Evolutionary conservation across 2,888 invertebrate species (phyloP).

Genomic region (Lamellibrachia satsuma): DNA sequence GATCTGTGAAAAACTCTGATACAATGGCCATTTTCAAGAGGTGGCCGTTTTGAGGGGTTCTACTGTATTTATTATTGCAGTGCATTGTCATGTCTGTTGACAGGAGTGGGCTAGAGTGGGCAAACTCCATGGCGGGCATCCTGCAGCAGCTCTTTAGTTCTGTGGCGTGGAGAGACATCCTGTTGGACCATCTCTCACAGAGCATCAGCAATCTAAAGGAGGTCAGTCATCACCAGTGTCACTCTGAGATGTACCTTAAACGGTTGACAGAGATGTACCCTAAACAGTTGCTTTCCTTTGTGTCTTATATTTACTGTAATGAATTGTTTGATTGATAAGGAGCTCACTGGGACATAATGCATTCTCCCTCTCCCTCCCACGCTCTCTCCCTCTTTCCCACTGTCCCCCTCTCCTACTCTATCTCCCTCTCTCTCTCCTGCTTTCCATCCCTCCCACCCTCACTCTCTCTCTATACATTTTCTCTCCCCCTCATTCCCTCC

Average conservation of each 20-base stretch:
- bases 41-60: too few relatives aligned
- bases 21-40: too few relatives aligned
- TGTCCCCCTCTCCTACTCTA: not conserved
- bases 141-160: slow-evolving; percentile 55
- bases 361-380: not conserved
- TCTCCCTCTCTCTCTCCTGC: not conserved
- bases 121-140: slow-evolving; percentile 59
- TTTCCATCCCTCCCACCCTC: not conserved
- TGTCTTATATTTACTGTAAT: not conserved
- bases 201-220: slow-evolving; percentile 36
- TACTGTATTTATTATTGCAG: too few relatives aligned
- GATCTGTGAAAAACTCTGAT: too few relatives aligned
- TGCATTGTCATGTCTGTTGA: not conserved
- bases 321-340: not conserved
- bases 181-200: slow-evolving; percentile 50
- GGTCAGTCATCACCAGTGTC: not conserved
- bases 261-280: not conserved
- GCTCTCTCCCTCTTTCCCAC: not conserved
- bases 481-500: not conserved
- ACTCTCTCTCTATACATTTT: not conserved
- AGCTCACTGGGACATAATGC: not conserved
- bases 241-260: not conserved
- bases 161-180: slow-evolving; percentile 52
- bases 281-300: not conserved
- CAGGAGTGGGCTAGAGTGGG: slow-evolving; percentile 61